A percentile compares a stretch with the other conserved stretches of the same genome.
phyloP scores from a whole-genome alignment of 1,140 invertebrate species.

The Anoplolepis gracilipes region DNA sequence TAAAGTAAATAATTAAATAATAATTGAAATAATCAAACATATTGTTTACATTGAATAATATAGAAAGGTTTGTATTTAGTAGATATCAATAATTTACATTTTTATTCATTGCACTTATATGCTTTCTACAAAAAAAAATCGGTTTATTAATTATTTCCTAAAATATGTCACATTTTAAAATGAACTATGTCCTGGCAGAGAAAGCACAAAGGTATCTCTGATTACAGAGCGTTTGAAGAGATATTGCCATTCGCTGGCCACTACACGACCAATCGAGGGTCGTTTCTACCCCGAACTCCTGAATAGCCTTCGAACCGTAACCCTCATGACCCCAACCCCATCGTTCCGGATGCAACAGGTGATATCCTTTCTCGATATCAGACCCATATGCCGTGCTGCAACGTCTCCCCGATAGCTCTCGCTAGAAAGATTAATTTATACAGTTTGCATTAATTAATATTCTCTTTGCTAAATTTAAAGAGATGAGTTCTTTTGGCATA shows the following conservation, averaged over 20 bases:
- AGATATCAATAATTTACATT: neutral
- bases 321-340: constrained; percentile 83
- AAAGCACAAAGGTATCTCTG: constrained; percentile 66
- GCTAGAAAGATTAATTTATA: constrained; percentile 45
- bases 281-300: constrained; percentile 82
- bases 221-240: constrained; percentile 77
- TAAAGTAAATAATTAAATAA: neutral
- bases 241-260: constrained; percentile 81
- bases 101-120: neutral
- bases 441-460: constrained; percentile 43
- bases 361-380: constrained; percentile 85
- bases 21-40: neutral
- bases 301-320: constrained; percentile 84
- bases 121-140: neutral
- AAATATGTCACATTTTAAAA: constrained; percentile 25
- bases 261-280: constrained; percentile 82
- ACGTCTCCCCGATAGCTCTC: constrained; percentile 77
- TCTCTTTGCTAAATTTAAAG: constrained; percentile 32
- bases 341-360: constrained; percentile 85
- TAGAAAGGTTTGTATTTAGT: neutral
- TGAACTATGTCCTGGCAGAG: constrained; percentile 39
- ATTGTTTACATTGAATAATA: neutral
- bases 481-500: neutral
- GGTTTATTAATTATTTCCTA: neutral
- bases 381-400: constrained; percentile 79